phyloP scores from a whole-genome alignment of 2,113 vertebrate species.

The Tragelaphus buxtoni region DNA sequence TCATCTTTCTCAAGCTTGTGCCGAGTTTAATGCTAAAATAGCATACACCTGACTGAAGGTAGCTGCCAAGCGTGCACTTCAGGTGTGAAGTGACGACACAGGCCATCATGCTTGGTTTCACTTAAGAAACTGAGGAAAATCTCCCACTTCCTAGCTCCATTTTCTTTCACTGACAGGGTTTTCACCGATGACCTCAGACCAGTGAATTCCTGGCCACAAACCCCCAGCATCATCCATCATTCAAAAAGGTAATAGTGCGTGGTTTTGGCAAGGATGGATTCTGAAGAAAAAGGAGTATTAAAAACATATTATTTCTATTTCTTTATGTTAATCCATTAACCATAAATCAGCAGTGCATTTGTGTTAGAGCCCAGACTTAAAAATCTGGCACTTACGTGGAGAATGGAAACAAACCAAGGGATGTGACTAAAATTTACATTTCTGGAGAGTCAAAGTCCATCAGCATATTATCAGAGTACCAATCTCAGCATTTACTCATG shows the following conservation, averaged over 20 bases:
- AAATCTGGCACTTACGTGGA: neutral
- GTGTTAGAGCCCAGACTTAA: neutral
- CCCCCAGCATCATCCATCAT: neutral
- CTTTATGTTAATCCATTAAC: neutral
- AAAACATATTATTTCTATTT: neutral
- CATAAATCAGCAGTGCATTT: constrained; percentile 17
- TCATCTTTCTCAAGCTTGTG: neutral
- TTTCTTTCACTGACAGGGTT: neutral
- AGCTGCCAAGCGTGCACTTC: neutral
- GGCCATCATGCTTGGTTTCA: neutral
- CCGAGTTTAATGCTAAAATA: neutral
- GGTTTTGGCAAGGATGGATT: neutral
- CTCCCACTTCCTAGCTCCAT: neutral
- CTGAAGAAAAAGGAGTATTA: neutral
- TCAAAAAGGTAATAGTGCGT: neutral
- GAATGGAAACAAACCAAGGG: neutral
- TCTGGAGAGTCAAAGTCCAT: neutral
- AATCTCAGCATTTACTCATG: neutral
- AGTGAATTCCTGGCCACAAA: neutral
- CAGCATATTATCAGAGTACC: neutral
- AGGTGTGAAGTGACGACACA: neutral
- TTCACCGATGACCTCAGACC: neutral
- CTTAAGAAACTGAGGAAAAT: neutral
- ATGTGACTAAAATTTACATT: neutral
- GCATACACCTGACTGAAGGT: too few relatives aligned